A percentile compares a stretch with the other conserved stretches of the same genome.
These are phyloP conservation scores for Phycodurus eques DNA, from an alignment of 2,113 vertebrate genomes.

Conservation along the genomic window DNA sequence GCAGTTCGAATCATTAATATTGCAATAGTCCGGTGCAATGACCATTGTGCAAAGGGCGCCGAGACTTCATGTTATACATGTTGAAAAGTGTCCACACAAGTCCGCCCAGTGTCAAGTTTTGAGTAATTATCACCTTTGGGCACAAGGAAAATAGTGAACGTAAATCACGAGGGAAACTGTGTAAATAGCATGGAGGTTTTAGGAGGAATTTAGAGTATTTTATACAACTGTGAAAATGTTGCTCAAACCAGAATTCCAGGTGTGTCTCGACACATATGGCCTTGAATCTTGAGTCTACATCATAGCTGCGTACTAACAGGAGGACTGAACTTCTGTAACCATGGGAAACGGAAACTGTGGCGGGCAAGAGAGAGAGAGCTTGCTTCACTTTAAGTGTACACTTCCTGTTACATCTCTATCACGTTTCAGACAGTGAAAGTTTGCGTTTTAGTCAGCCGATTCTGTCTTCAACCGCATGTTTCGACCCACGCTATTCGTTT, in stretches of 20 bases:
- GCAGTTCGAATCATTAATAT: too few species aligned
- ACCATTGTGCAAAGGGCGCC: too few species aligned
- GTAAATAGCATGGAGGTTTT: background rate
- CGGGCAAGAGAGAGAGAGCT: background rate
- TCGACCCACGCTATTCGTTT: background rate
- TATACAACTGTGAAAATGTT: background rate
- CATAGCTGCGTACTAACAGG: background rate
- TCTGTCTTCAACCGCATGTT: background rate
- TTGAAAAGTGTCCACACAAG: background rate
- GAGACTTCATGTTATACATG: background rate
- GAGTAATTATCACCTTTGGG: background rate
- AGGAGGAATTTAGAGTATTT: slow-evolving; percentile 2
- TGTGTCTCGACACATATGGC: background rate
- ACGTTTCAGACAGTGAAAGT: background rate
- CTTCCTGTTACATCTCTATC: background rate
- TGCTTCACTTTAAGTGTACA: slow-evolving; percentile 16
- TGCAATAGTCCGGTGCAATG: too few species aligned
- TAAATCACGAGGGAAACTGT: background rate
- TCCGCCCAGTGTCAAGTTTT: background rate
- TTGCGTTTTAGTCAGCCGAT: background rate
- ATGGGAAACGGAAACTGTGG: slow-evolving; percentile 30
- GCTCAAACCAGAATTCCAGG: slow-evolving; percentile 8
- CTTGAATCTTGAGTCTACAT: background rate
- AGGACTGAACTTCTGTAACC: slow-evolving; percentile 14
- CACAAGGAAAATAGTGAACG: background rate